Conservation (phyloP, 1,140 invertebrate genomes). For the Heliothis subflexa region DNA sequence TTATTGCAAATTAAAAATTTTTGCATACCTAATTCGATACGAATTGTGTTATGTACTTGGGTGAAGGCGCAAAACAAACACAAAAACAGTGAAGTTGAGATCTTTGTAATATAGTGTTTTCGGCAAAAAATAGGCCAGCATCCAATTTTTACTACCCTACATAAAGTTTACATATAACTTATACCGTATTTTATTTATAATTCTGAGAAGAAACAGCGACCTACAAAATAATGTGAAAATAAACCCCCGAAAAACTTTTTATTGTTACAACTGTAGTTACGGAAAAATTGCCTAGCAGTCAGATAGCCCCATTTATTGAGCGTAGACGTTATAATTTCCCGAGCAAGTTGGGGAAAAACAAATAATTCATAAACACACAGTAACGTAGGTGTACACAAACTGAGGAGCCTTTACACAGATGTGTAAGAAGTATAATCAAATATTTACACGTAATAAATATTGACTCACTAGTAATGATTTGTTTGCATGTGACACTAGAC, state of each 20-base stretch:
- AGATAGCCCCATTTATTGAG: constrained; percentile 37
- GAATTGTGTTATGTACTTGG: too few species aligned
- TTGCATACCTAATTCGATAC: too few species aligned
- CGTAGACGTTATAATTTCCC: constrained; percentile 43
- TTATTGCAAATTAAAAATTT: too few species aligned
- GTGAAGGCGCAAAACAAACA: too few species aligned
- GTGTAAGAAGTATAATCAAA: constrained; percentile 26
- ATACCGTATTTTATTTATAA: too few species aligned
- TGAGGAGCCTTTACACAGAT: constrained; percentile 43
- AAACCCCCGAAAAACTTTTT: constrained; percentile 35
- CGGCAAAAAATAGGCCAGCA: too few species aligned
- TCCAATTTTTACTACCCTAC: too few species aligned
- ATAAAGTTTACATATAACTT: too few species aligned
- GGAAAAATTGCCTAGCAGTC: constrained; percentile 29
- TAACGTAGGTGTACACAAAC: constrained; percentile 22
- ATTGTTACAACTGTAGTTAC: constrained; percentile 33
- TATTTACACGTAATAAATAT: neutral
- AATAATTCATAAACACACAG: constrained; percentile 42
- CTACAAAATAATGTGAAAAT: constrained; percentile 22
- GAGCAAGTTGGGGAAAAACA: constrained; percentile 35
- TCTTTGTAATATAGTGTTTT: too few species aligned
- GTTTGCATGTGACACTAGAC: too few species aligned
- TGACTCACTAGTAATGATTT: too few species aligned
- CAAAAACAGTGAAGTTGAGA: too few species aligned
- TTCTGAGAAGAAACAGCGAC: neutral